Evolutionary conservation across 2,888 invertebrate species (phyloP).

Genomic region (Endotricha flammealis): DNA sequence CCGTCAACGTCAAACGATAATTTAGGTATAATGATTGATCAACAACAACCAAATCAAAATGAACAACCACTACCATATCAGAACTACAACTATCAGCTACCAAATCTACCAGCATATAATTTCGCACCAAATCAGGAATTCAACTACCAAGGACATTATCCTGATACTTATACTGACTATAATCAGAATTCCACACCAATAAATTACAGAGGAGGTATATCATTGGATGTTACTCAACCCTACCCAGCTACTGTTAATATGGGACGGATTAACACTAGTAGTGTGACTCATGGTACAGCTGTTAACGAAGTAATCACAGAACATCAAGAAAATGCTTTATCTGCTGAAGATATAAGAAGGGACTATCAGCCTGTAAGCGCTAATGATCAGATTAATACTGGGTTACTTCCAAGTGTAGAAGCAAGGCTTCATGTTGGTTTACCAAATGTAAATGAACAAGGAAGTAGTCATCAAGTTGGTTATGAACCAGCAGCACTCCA

Average conservation of each 20-base stretch:
- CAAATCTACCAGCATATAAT: conserved; percentile 13
- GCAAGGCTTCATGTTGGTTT: no score
- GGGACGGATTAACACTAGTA: neutral
- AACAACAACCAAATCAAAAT: no score
- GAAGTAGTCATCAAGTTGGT: no score
- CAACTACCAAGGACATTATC: conserved; percentile 14
- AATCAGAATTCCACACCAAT: conserved; percentile 4
- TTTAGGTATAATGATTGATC: conserved; percentile 48
- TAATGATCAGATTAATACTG: neutral
- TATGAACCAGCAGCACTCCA: no score
- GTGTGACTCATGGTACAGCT: neutral
- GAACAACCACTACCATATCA: conserved; percentile 22
- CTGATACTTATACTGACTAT: conserved; percentile 6
- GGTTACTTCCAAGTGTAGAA: no score
- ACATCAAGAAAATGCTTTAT: no score
- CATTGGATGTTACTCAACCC: neutral
- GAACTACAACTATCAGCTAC: conserved; percentile 16
- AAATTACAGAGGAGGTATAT: neutral
- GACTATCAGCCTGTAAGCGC: conserved; percentile 6
- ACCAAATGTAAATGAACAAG: no score
- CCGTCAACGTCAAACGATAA: conserved; percentile 27
- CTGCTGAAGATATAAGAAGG: neutral
- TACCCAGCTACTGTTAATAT: neutral
- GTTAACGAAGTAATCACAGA: neutral
- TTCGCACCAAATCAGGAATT: conserved; percentile 14